Conservation (phyloP, 2,113 vertebrate species). For the Trogon melanurus region DNA sequence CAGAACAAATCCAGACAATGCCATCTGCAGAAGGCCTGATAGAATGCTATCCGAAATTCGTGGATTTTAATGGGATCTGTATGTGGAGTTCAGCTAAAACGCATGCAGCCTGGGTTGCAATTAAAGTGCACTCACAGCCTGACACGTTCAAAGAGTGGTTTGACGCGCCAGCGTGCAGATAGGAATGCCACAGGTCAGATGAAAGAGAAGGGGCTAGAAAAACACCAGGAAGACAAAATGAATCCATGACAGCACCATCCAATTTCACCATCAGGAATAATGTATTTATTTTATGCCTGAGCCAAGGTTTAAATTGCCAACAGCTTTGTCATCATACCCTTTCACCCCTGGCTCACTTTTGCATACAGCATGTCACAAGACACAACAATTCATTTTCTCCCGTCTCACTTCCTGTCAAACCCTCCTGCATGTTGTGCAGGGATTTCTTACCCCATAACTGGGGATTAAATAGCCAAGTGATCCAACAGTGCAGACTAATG, state of each 20-base stretch:
- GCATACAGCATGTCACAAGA: slow-evolving; percentile 23
- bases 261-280: slow-evolving; percentile 60
- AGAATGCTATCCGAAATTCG: not conserved
- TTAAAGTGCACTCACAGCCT: not conserved
- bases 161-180: not conserved
- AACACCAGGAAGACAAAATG: slow-evolving; percentile 6
- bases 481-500: not conserved
- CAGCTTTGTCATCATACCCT: slow-evolving; percentile 63
- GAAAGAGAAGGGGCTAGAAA: slow-evolving; percentile 15
- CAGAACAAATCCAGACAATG: not conserved
- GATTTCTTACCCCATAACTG: slow-evolving; percentile 40
- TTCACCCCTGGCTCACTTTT: slow-evolving; percentile 36
- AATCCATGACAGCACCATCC: slow-evolving; percentile 24
- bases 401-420: slow-evolving; percentile 16
- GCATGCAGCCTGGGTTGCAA: not conserved
- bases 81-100: not conserved
- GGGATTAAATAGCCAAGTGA: not conserved
- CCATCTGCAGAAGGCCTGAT: not conserved
- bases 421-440: not conserved
- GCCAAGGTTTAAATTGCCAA: slow-evolving; percentile 64
- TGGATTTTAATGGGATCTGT: not conserved
- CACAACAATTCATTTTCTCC: slow-evolving; percentile 47
- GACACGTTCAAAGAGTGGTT: not conserved
- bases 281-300: slow-evolving; percentile 39
- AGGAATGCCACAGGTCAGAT: not conserved